Percentiles rank a stretch among this genome's conserved stretches.
phyloP scores from a whole-genome alignment of 2,797 vertebrate species.

The Pelobates cultripes region DNA sequence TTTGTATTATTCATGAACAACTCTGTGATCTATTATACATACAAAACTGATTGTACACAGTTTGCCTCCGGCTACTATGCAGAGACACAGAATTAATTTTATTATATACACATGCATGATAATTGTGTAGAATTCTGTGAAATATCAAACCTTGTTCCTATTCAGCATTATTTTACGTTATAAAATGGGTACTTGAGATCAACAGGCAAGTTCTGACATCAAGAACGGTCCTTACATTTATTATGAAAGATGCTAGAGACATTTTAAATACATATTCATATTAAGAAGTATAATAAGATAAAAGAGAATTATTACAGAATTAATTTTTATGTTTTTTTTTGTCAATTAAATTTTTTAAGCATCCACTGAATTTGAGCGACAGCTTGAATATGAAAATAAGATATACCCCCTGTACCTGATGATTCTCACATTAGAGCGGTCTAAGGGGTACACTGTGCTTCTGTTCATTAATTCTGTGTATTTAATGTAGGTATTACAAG shows the following conservation, averaged over 20 bases:
- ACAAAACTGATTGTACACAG: conserved; percentile 98
- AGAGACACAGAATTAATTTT: conserved; percentile 99
- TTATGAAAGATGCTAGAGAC: background rate
- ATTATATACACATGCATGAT: conserved; percentile 99
- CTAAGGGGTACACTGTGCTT: too few relatives aligned
- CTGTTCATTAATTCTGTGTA: too few relatives aligned
- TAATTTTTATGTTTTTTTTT: background rate
- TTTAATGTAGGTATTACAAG: too few relatives aligned
- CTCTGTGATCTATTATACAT: conserved; percentile 99
- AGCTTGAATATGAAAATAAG: too few relatives aligned
- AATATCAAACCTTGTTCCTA: conserved; percentile 88
- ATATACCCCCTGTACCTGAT: too few relatives aligned
- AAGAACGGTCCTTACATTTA: conserved; percentile 67
- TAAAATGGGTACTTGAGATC: conserved; percentile 72
- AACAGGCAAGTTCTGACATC: conserved; percentile 68
- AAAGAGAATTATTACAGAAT: background rate
- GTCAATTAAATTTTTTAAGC: too few relatives aligned
- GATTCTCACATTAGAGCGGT: too few relatives aligned
- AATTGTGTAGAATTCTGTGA: conserved; percentile 95
- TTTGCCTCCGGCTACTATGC: conserved; percentile 86
- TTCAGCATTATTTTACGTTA: conserved; percentile 75
- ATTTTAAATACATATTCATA: conserved; percentile 19
- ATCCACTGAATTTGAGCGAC: too few relatives aligned
- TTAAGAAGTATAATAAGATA: background rate
- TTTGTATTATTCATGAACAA: conserved; percentile 99